Base-by-base conservation (phyloP, 2,888 invertebrate species). In the Andrena bicolor region DNA sequence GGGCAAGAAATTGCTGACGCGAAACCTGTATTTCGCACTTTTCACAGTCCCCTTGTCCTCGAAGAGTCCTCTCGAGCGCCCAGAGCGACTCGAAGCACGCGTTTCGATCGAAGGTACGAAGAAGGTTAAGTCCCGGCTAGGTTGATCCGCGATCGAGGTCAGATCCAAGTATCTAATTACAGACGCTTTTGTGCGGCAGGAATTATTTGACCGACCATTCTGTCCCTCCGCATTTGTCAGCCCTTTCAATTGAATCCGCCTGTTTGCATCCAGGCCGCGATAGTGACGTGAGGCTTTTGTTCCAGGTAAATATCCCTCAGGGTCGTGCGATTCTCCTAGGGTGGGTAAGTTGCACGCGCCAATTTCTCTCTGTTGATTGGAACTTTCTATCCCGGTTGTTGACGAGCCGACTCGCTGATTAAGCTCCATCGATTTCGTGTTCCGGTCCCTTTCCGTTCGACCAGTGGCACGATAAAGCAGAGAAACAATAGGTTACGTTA, bases 301-400 rank as follows among this genome's bases (percentile, higher is more conserved):
- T 88, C 70, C 83, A 83, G 88, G 86, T 88, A 88, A 87, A 87
- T 83, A 77, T 83, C 76, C 49, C 23, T 26, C 35, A 53, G 23
- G 51, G 26, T 48, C 41, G 7, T 32, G 10, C 32, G 13, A 20
- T 48, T 20, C 35, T 10, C 23, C 26, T 63, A 2, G 20, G 5
- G 30, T 71, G 8, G 83, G 85, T 85, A 83, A 85, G 83, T 85
- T 48, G 26, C 53, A 61, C n/a, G 28, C 28, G 49, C 60, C 64
- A 48, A 41, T 65, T 49, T 69, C 63, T 41, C 28, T 5, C 60
- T n/a, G 13, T 41, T 16, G 5, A 41, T 5, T 41, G 41, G 41
- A 41, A 41, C 41, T 41, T 16, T 41, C 41, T 16, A 4, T 41
- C 41, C 5, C 41, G 16, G 16, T 1, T 13, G 41, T 13, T 41